These are phyloP conservation scores for Petrophora chlorosata DNA, from an alignment of 2,888 invertebrate species.

Conservation along the genomic window DNA sequence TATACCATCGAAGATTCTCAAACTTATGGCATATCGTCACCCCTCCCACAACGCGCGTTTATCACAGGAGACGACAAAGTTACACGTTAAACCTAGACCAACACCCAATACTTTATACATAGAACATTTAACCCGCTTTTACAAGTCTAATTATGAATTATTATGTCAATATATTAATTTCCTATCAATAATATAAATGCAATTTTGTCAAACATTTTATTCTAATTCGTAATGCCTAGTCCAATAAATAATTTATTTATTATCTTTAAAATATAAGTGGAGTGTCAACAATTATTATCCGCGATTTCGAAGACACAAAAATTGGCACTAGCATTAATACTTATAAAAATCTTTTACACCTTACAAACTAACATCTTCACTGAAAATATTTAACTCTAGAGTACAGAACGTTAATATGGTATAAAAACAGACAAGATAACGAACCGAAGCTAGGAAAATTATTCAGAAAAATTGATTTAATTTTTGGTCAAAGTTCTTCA, in stretches of 20 bases:
- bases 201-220: slow-evolving; percentile 6
- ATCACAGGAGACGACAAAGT: no score
- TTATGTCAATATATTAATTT: background rate
- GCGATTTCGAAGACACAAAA: slow-evolving; percentile 25
- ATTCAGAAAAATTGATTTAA: no score
- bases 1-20: no score
- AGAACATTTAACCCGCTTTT: background rate
- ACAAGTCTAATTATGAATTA: slow-evolving; percentile 2
- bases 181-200: slow-evolving; percentile 13
- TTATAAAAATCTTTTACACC: slow-evolving; percentile 13
- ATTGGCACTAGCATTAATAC: slow-evolving; percentile 39
- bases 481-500: no score
- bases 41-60: no score
- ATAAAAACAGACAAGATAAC: no score
- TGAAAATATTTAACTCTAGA: background rate
- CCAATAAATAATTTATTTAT: slow-evolving; percentile 20
- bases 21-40: no score
- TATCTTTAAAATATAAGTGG: slow-evolving; percentile 1
- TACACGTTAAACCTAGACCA: no score
- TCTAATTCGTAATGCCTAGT: slow-evolving; percentile 13
- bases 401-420: no score
- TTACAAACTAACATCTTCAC: slow-evolving; percentile 9
- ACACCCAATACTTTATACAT: no score
- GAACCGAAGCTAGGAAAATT: no score
- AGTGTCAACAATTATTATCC: slow-evolving; percentile 19